Conservation (phyloP, 2,797 vertebrate genomes). For the Sphenodon punctatus region DNA sequence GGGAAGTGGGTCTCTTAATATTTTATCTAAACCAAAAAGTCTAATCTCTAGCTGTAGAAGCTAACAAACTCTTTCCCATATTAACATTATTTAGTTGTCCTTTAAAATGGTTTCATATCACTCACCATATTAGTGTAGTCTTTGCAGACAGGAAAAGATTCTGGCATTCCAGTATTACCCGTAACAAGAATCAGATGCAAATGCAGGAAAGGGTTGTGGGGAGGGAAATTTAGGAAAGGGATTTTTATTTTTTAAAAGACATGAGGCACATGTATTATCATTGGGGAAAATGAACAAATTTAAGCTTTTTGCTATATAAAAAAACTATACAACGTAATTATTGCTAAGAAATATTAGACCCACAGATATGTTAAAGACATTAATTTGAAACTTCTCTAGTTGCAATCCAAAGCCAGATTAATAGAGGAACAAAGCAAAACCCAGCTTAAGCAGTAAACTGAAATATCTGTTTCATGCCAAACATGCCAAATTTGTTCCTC, state of each 20-base stretch:
- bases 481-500: neutral
- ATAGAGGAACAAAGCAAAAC: neutral
- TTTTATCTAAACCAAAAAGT: neutral
- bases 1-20: neutral
- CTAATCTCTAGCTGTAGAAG: fast-evolving
- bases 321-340: slow-evolving; percentile 8
- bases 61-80: neutral
- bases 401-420: neutral
- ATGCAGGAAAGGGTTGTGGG: neutral
- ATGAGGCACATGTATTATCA: neutral
- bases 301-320: neutral
- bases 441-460: neutral
- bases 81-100: neutral
- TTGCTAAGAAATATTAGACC: neutral
- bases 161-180: neutral
- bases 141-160: fast-evolving
- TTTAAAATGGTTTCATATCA: neutral
- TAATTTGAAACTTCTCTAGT: neutral
- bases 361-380: neutral
- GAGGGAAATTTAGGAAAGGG: neutral
- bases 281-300: neutral
- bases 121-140: neutral
- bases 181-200: neutral
- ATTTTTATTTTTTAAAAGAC: fast-evolving
- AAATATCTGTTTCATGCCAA: neutral